phyloP scores from a whole-genome alignment of 2,797 vertebrate species.

The Trachops cirrhosus region DNA sequence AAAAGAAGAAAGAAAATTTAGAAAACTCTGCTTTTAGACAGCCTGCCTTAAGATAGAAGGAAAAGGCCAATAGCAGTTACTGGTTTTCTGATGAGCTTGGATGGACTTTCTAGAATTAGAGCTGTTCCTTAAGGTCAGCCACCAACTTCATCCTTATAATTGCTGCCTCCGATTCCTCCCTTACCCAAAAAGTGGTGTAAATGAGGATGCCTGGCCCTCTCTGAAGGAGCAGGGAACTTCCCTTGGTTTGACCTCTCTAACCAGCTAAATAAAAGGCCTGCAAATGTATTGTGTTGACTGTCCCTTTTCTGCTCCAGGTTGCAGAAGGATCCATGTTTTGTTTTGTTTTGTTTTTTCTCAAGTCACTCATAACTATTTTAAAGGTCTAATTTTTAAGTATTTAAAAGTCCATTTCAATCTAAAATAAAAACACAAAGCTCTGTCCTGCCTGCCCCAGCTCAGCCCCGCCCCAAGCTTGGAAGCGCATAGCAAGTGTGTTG shows the following conservation, averaged over 20 bases:
- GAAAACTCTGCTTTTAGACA: not conserved
- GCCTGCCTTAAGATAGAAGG: not conserved
- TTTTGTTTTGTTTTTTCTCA: no score
- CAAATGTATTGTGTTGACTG: no score
- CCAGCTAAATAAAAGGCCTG: not conserved
- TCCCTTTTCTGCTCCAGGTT: not conserved
- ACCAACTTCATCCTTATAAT: not conserved
- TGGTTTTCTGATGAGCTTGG: not conserved
- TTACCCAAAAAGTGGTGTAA: not conserved
- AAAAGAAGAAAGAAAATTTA: not conserved
- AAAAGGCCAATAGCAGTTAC: not conserved
- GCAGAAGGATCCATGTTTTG: not conserved
- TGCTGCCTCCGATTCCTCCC: not conserved
- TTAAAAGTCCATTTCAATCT: not conserved
- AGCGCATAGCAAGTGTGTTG: not conserved
- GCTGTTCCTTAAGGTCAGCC: not conserved
- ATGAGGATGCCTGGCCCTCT: not conserved
- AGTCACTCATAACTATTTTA: not conserved
- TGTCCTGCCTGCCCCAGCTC: not conserved
- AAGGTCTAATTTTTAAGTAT: not conserved
- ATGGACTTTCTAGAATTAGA: not conserved
- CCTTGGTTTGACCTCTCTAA: not conserved
- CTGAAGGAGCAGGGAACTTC: not conserved
- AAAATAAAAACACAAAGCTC: not conserved
- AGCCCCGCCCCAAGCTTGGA: not conserved